These are phyloP conservation scores for Drosophila eohydei DNA, from an alignment of 2,888 invertebrate species.

Conservation along the genomic window DNA sequence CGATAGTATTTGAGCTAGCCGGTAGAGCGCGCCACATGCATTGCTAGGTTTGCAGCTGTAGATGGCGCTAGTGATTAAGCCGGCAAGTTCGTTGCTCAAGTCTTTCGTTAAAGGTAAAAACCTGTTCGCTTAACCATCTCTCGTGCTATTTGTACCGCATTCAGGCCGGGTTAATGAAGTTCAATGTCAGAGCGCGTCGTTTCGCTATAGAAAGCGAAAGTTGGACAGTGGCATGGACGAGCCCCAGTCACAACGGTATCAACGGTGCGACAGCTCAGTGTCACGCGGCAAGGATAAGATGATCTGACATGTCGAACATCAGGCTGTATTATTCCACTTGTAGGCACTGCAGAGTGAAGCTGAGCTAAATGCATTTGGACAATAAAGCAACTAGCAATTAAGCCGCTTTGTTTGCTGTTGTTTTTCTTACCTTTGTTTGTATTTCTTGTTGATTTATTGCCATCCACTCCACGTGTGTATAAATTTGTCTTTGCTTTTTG, in stretches of 20 bases:
- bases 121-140: conserved; percentile 35
- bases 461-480: conserved; percentile 25
- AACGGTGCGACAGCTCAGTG: conserved; percentile 21
- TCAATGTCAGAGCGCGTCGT: conserved; percentile 52
- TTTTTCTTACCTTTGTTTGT: neutral
- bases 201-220: conserved; percentile 47
- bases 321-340: neutral
- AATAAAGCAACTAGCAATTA: neutral
- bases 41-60: neutral
- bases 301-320: neutral
- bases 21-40: neutral
- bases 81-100: conserved; percentile 60
- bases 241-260: conserved; percentile 6
- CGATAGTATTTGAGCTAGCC: neutral
- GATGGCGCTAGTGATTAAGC: conserved; percentile 17
- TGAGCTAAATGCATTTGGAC: conserved; percentile 9
- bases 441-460: conserved; percentile 25
- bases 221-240: conserved; percentile 9
- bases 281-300: conserved; percentile 28
- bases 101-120: conserved; percentile 61
- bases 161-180: conserved; percentile 51
- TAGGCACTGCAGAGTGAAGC: neutral
- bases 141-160: conserved; percentile 33
- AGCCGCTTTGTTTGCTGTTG: conserved; percentile 7
- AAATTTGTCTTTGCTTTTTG: conserved; percentile 28